Evolutionary conservation across 2,113 vertebrate species (phyloP), one percentile per base, ranked within the genome.

Genomic region (Pterocles gutturalis): DNA sequence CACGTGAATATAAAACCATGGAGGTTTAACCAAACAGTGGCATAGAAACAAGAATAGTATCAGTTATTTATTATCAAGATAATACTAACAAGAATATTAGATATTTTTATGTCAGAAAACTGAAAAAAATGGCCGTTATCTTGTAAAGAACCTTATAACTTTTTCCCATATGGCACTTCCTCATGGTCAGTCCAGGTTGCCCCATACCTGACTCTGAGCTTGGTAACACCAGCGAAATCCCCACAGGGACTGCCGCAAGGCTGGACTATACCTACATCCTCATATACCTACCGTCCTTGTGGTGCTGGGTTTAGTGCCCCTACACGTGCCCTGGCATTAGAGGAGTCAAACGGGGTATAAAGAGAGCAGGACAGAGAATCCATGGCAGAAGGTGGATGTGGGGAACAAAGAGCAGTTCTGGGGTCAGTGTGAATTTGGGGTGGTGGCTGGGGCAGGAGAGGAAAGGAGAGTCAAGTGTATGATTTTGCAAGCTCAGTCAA

Each of bases 271-370:
- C 17, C 43, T 55, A 33, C 5, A 2, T 21, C 28, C 12, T 86
- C 2, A 3, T 45, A 31, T 28, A 11, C 29, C 58, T 21, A 5
- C 26, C 0, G 2, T 31, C 22, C 22, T 55, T 24, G 4, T 6
- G 16, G 26, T 75, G 43, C 34, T 51, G 20, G 34, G 11, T 9
- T 34, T 84, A 17, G 21, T 64, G 43, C 3, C 34, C 31, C n/a
- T 2, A 34, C 21, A 6, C 0, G 1, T 34, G 7, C 43, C 10
- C 46, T 65, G 60, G 26, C 17, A 36, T 6, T 4, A 34, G 26
- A 90, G 36, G 13, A 49, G 6, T 75, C 55, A 72, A 45, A 72
- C 11, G 17, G 28, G 2, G 16, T 36, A 3, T 55, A 58, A 67
- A 51, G 57, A 62, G n/a, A 79, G 11, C 16, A 79, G 72, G 22